A percentile compares a stretch with the other conserved stretches of the same genome.
phyloP scores from a whole-genome alignment of 2,113 vertebrate species.

The Pygathrix nemaeus region DNA sequence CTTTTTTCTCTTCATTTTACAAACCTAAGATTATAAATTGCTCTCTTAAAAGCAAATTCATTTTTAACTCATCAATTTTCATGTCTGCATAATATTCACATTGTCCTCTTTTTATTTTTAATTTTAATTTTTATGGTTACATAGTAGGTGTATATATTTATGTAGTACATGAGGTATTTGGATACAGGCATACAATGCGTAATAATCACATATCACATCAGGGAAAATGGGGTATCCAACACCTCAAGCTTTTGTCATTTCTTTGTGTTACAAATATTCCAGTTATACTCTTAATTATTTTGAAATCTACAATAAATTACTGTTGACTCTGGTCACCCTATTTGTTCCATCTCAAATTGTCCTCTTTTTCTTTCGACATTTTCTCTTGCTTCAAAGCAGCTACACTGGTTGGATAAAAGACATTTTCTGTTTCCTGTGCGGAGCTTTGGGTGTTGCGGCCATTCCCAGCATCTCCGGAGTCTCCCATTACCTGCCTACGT shows the following conservation, averaged over 20 bases:
- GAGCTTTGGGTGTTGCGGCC: not conserved
- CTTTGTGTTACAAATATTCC: too few species aligned
- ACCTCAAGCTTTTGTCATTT: too few species aligned
- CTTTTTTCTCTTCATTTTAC: not conserved
- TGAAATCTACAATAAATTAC: too few species aligned
- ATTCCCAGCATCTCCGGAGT: not conserved
- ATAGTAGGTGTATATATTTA: too few species aligned
- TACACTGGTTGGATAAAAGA: not conserved
- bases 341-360: not conserved
- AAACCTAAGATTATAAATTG: not conserved
- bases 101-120: not conserved
- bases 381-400: not conserved
- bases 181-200: too few species aligned
- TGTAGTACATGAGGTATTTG: too few species aligned
- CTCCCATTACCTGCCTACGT: fast-evolving
- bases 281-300: too few species aligned
- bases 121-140: too few species aligned
- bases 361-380: not conserved
- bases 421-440: not conserved
- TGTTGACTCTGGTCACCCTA: too few species aligned
- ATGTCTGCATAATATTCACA: not conserved
- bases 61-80: not conserved
- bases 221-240: too few species aligned
- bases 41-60: not conserved
- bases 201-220: too few species aligned